Percentiles rank a stretch among this genome's conserved stretches.
These are phyloP conservation scores for Jacana jacana DNA, from an alignment of 2,113 vertebrate genomes.

Conservation along the genomic window DNA sequence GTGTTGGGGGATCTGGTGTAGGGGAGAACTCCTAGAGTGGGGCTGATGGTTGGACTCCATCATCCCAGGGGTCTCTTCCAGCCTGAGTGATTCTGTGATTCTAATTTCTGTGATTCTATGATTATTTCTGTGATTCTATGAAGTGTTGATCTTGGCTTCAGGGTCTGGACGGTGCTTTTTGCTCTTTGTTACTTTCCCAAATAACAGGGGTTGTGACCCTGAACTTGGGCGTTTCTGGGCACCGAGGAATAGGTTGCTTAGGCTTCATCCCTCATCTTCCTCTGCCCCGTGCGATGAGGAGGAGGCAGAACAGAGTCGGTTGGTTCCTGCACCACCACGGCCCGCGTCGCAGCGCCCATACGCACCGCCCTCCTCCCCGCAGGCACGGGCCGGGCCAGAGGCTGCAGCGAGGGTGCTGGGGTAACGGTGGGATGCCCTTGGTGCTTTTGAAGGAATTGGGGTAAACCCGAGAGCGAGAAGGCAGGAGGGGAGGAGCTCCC, in stretches of 20 bases:
- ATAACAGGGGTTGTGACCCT: background rate
- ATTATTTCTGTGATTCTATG: too few species aligned
- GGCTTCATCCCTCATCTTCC: background rate
- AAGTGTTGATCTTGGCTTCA: background rate
- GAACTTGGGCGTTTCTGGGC: background rate
- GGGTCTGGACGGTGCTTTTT: background rate
- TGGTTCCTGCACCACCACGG: fast-evolving
- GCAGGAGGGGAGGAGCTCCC: background rate
- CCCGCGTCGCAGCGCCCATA: fast-evolving
- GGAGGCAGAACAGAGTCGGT: fast-evolving
- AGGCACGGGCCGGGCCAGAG: background rate
- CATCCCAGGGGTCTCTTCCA: too few species aligned
- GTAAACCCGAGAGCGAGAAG: background rate
- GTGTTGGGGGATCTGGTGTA: too few species aligned
- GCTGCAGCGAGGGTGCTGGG: fast-evolving
- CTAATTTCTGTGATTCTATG: too few species aligned
- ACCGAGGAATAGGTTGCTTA: fast-evolving
- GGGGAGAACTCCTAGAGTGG: too few species aligned
- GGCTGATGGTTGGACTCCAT: too few species aligned
- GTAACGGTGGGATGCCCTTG: fast-evolving
- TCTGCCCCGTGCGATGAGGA: fast-evolving
- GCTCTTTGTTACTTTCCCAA: too few species aligned
- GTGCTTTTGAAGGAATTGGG: background rate
- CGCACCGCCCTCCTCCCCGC: fast-evolving
- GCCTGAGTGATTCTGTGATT: too few species aligned